Percentiles rank a stretch among this genome's conserved stretches.
phyloP scores from a whole-genome alignment of 2,113 vertebrate genomes.

The Pelvicachromis taeniatus region DNA sequence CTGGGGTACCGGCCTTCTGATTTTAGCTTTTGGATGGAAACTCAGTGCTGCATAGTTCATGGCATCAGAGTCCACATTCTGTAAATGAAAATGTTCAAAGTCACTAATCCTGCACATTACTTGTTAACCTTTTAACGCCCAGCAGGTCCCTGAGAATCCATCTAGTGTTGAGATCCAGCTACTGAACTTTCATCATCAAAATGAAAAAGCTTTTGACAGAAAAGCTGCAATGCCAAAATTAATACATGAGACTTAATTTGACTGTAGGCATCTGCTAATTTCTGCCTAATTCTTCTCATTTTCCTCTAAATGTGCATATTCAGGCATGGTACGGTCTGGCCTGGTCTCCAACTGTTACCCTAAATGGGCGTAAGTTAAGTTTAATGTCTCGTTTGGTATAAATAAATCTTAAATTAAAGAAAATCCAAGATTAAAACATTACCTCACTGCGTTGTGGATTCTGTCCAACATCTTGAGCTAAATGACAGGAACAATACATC shows the following conservation, averaged over 20 bases:
- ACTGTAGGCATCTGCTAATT: background rate
- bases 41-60: background rate
- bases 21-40: background rate
- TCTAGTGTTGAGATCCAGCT: rapidly evolving
- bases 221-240: background rate
- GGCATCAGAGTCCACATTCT: background rate
- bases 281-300: background rate
- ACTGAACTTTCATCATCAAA: background rate
- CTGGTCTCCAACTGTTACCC: rapidly evolving
- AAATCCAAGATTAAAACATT: background rate
- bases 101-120: background rate
- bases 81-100: rapidly evolving
- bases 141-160: background rate
- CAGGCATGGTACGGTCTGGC: rapidly evolving
- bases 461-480: background rate
- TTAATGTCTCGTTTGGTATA: background rate
- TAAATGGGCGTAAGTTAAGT: background rate
- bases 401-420: background rate
- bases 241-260: rapidly evolving
- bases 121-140: background rate
- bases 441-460: background rate
- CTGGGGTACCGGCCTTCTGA: background rate
- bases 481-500: background rate
- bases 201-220: background rate
- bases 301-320: background rate